Conservation (phyloP, 2,888 invertebrate species). For the Drosophila silvestris region DNA sequence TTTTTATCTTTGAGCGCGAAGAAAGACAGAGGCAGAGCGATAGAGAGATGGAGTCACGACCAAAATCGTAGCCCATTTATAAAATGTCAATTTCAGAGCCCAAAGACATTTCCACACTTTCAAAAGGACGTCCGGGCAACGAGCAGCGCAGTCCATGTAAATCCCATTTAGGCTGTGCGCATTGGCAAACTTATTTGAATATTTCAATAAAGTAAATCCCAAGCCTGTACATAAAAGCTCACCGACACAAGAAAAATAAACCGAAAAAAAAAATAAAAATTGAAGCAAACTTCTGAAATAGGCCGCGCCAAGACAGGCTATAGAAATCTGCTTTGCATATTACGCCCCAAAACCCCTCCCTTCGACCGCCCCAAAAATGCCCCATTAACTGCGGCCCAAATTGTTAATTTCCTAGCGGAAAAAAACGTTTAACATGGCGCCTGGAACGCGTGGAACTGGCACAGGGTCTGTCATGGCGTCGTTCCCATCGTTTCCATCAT, state of each 20-base stretch:
- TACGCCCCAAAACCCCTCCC: slow-evolving; percentile 16
- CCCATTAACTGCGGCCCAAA: slow-evolving; percentile 62
- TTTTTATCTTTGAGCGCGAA: slow-evolving; percentile 25
- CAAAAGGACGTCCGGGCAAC: slow-evolving; percentile 49
- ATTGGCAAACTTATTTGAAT: slow-evolving; percentile 83
- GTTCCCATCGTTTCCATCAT: slow-evolving; percentile 12
- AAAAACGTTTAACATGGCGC: slow-evolving; percentile 52
- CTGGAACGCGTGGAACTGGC: slow-evolving; percentile 67
- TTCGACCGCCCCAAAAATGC: slow-evolving; percentile 1
- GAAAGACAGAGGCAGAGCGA: background rate
- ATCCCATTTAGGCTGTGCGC: slow-evolving; percentile 80
- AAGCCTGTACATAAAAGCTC: slow-evolving; percentile 61
- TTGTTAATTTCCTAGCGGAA: slow-evolving; percentile 68
- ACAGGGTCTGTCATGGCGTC: slow-evolving; percentile 69
- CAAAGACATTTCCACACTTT: slow-evolving; percentile 57
- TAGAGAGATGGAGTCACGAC: background rate
- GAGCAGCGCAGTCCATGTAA: slow-evolving; percentile 49
- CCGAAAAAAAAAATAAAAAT: background rate
- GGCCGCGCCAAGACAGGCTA: slow-evolving; percentile 38
- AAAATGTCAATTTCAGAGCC: slow-evolving; percentile 79
- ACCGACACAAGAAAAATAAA: slow-evolving; percentile 1
- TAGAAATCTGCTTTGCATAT: slow-evolving; percentile 70
- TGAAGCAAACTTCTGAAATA: slow-evolving; percentile 46
- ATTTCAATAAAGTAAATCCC: slow-evolving; percentile 84
- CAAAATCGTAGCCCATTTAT: slow-evolving; percentile 72